phyloP scores from a whole-genome alignment of 2,797 vertebrate genomes.

The Alca torda region DNA sequence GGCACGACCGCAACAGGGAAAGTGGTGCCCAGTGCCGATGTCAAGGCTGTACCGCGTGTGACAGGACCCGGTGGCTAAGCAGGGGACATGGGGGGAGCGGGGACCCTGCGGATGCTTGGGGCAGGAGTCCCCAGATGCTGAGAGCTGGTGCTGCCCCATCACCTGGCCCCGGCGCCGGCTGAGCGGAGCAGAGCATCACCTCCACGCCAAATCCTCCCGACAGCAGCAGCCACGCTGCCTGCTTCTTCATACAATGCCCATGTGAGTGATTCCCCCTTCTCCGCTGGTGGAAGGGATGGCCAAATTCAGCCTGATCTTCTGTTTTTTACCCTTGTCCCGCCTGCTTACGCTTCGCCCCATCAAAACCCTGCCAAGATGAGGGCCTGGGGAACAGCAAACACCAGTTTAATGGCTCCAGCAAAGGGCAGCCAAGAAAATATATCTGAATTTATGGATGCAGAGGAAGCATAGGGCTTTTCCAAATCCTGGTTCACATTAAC shows the following conservation, averaged over 20 bases:
- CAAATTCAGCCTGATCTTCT: neutral
- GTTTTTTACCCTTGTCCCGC: neutral
- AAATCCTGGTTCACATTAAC: slow-evolving; percentile 45
- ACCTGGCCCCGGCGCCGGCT: neutral
- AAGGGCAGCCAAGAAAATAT: slow-evolving; percentile 40
- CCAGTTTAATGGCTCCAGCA: neutral
- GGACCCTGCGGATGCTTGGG: neutral
- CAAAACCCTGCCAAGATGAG: neutral
- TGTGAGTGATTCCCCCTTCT: neutral
- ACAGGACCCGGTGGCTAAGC: neutral
- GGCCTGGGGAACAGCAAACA: neutral
- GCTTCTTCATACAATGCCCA: neutral
- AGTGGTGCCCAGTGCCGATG: accelerated
- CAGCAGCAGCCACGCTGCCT: neutral
- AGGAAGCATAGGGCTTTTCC: slow-evolving; percentile 20
- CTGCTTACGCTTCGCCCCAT: neutral
- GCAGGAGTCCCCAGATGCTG: neutral
- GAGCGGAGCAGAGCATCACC: neutral
- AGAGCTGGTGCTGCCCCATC: neutral
- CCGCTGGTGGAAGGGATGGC: neutral
- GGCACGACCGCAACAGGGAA: neutral
- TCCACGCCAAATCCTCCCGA: neutral
- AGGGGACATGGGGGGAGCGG: accelerated
- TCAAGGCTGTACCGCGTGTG: accelerated
- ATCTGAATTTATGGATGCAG: slow-evolving; percentile 29